Evolutionary conservation across 2,888 invertebrate species (phyloP).

Genomic region (Harpagoxenus sublaevis): DNA sequence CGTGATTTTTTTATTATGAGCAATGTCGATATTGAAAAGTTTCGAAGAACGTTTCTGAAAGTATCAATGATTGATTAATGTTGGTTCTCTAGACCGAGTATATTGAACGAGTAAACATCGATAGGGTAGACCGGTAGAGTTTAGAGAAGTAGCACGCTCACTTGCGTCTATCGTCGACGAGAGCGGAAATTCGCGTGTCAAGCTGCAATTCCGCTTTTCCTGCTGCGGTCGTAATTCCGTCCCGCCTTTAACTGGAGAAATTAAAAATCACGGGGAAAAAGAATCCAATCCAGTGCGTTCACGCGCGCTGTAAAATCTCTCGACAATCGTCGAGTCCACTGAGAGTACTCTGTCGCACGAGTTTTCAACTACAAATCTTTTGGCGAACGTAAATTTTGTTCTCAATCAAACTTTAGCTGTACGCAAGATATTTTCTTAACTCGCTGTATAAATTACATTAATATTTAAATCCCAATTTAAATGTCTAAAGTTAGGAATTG

Average conservation of each 20-base stretch:
- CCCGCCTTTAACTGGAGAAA: slow-evolving; percentile 17
- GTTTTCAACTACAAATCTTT: not conserved
- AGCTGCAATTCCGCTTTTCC: slow-evolving; percentile 29
- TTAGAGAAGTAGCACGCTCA: slow-evolving; percentile 15
- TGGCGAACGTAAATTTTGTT: not conserved
- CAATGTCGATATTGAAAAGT: not conserved
- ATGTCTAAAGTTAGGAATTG: not conserved
- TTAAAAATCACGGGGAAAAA: slow-evolving; percentile 32
- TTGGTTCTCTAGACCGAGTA: not conserved
- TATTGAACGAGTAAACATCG: slow-evolving; percentile 19
- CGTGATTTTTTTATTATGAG: not conserved
- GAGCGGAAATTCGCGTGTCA: slow-evolving; percentile 30
- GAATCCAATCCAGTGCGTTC: slow-evolving; percentile 10
- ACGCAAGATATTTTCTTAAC: slow-evolving; percentile 3
- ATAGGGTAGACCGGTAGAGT: slow-evolving; percentile 2
- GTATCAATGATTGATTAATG: not conserved
- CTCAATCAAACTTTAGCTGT: not conserved
- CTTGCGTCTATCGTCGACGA: slow-evolving; percentile 27
- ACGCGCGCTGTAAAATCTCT: slow-evolving; percentile 23
- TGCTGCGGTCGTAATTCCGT: slow-evolving; percentile 17
- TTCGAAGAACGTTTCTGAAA: not conserved
- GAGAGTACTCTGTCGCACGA: not conserved
- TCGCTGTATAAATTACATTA: not conserved
- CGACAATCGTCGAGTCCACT: not conserved
- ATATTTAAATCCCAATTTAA: not conserved